Percentiles rank a stretch among this genome's conserved stretches.
These are phyloP conservation scores for Petrocephalus sullivani DNA, from an alignment of 2,797 vertebrate genomes.

Conservation along the genomic window DNA sequence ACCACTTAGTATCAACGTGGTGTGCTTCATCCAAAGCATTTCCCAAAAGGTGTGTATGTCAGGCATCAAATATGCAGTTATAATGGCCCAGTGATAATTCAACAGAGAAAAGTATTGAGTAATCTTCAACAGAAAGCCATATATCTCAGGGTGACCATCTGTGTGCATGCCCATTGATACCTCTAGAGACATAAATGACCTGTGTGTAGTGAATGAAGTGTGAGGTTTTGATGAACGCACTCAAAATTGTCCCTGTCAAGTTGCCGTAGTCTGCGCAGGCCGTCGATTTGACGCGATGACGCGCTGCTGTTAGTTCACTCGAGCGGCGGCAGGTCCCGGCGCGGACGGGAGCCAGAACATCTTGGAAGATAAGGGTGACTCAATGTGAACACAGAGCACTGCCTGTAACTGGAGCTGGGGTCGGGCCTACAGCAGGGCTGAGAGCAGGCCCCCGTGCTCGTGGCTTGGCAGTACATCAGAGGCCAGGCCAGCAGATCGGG, in stretches of 20 bases:
- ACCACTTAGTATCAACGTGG: not conserved
- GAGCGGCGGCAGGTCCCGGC: not conserved
- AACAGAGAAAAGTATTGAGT: not conserved
- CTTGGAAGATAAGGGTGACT: constrained; percentile 12
- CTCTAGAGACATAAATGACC: not conserved
- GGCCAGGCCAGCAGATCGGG: not conserved
- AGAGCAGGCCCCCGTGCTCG: not conserved
- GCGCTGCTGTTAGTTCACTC: not conserved
- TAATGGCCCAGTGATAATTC: not conserved
- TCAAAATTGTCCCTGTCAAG: not conserved
- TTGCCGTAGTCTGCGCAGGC: not conserved
- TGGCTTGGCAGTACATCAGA: not conserved
- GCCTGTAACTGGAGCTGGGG: not conserved
- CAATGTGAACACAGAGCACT: not conserved
- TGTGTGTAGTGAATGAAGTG: not conserved
- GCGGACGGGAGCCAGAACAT: not conserved
- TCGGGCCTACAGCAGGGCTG: not conserved
- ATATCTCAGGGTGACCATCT: not conserved
- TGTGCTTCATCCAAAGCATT: not conserved
- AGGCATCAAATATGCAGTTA: not conserved
- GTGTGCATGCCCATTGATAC: not conserved
- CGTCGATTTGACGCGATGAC: not conserved
- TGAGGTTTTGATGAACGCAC: not conserved
- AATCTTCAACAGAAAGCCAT: not conserved
- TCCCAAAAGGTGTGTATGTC: not conserved